A percentile compares a stretch with the other conserved stretches of the same genome.
These are phyloP conservation scores for Drosophila virilis DNA, from an alignment of 1,140 invertebrate species.

Conservation along the genomic window DNA sequence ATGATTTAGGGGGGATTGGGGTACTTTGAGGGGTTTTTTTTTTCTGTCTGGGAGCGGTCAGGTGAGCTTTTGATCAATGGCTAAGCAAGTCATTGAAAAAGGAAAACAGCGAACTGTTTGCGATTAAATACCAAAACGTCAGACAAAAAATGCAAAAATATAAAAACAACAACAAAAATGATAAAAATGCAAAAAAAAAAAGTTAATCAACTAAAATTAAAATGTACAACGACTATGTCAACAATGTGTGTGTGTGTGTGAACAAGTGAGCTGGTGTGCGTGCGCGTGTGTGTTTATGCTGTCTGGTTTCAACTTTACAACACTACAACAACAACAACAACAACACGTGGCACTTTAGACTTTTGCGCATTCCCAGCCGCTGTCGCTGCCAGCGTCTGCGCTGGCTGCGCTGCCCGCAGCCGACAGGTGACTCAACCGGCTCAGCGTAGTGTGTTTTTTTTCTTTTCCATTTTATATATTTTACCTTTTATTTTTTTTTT, in stretches of 20 bases:
- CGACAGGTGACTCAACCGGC: constrained; percentile 77
- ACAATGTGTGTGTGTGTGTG: constrained; percentile 1
- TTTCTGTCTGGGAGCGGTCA: constrained; percentile 15
- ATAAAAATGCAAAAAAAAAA: constrained; percentile 27
- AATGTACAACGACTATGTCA: constrained; percentile 60
- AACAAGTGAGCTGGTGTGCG: constrained; percentile 20
- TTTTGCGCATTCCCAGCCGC: constrained; percentile 79
- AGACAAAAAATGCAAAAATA: constrained; percentile 38
- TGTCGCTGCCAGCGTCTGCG: constrained; percentile 44
- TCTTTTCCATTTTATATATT: constrained; percentile 8
- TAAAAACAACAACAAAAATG: constrained; percentile 1
- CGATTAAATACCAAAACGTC: constrained; percentile 43
- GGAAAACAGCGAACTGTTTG: constrained; percentile 36
- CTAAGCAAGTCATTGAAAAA: constrained; percentile 14
- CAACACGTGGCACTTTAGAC: constrained; percentile 75
- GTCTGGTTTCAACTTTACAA: constrained; percentile 62
- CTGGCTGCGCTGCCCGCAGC: constrained; percentile 8
- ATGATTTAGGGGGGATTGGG: not conserved
- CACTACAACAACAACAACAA: constrained; percentile 48
- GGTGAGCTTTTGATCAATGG: constrained; percentile 32
- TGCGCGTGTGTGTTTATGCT: constrained; percentile 34
- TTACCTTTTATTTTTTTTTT: constrained; percentile 32
- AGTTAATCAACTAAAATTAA: constrained; percentile 78
- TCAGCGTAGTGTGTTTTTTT: constrained; percentile 38
- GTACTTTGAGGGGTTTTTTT: not conserved